Evolutionary conservation across 1,140 invertebrate species (phyloP).

Genomic region (Hesperophylax magnus): DNA sequence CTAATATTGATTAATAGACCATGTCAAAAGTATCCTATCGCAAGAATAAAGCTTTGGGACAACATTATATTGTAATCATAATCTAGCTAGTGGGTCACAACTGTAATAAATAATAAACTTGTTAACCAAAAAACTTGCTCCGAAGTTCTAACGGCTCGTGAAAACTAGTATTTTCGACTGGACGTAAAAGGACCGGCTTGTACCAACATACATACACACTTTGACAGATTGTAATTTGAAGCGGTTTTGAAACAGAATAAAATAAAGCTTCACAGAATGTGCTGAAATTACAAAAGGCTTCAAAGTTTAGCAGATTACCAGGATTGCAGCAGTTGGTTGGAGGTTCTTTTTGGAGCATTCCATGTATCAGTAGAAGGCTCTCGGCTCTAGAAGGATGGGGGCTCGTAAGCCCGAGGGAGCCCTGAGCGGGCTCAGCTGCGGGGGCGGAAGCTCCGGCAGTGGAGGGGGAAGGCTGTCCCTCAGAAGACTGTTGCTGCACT

Average conservation of each 20-base stretch:
- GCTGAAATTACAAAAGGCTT: too few species aligned
- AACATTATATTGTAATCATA: too few species aligned
- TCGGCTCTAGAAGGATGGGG: conserved; percentile 15
- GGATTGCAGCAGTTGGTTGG: too few species aligned
- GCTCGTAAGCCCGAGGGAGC: conserved; percentile 43
- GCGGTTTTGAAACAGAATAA: too few species aligned
- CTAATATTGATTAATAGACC: too few species aligned
- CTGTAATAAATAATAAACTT: background rate
- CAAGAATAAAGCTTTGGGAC: too few species aligned
- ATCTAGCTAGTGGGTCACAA: too few species aligned
- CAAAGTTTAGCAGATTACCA: too few species aligned
- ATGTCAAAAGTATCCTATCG: too few species aligned
- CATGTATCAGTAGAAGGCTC: background rate
- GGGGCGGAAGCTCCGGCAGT: conserved; percentile 42
- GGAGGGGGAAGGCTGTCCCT: conserved; percentile 50
- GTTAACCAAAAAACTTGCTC: background rate
- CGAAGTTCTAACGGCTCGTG: background rate
- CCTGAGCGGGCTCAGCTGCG: conserved; percentile 29
- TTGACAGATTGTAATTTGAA: too few species aligned
- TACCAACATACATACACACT: background rate
- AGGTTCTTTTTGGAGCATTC: too few species aligned
- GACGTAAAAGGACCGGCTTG: background rate
- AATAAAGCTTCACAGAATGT: too few species aligned
- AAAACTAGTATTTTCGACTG: background rate
- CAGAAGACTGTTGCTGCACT: conserved; percentile 51